Conservation (phyloP, 2,797 vertebrate species). For the Moxostoma hubbsi region DNA sequence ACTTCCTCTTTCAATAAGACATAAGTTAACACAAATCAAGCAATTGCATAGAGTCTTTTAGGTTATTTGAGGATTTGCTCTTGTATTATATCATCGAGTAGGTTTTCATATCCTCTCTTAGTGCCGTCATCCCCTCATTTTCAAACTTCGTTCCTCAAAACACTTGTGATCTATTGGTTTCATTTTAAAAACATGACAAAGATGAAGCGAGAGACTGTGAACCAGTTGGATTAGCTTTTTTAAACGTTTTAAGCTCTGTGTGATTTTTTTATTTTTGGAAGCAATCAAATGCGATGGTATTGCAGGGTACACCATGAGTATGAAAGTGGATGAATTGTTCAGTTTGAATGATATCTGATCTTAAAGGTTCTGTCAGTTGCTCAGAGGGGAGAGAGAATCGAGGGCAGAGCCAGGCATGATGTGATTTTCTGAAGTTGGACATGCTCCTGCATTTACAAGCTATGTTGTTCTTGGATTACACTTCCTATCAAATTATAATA, state of each 20-base stretch:
- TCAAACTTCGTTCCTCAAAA: not conserved
- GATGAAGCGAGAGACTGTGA: too few species aligned
- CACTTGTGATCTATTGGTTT: not conserved
- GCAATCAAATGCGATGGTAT: too few species aligned
- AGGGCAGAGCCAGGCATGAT: slow-evolving; percentile 2
- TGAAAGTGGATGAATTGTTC: slow-evolving; percentile 44
- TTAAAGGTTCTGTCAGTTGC: slow-evolving; percentile 44
- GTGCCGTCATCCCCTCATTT: not conserved
- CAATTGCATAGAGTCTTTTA: not conserved
- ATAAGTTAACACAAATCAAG: too few species aligned
- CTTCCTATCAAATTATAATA: not conserved
- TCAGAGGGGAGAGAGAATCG: slow-evolving; percentile 26
- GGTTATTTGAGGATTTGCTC: slow-evolving; percentile 11
- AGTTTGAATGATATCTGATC: slow-evolving; percentile 45
- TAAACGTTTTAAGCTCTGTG: too few species aligned
- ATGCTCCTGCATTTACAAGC: slow-evolving; percentile 3
- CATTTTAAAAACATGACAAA: not conserved
- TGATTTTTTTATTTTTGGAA: too few species aligned
- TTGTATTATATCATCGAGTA: not conserved
- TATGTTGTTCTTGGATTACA: not conserved
- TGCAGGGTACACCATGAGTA: not conserved
- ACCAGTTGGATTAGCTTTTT: too few species aligned
- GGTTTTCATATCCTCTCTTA: not conserved
- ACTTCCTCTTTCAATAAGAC: too few species aligned
- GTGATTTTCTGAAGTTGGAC: slow-evolving; percentile 30